These are phyloP conservation scores for Laspeyria flexula DNA, from an alignment of 2,888 invertebrate genomes.

Conservation along the genomic window DNA sequence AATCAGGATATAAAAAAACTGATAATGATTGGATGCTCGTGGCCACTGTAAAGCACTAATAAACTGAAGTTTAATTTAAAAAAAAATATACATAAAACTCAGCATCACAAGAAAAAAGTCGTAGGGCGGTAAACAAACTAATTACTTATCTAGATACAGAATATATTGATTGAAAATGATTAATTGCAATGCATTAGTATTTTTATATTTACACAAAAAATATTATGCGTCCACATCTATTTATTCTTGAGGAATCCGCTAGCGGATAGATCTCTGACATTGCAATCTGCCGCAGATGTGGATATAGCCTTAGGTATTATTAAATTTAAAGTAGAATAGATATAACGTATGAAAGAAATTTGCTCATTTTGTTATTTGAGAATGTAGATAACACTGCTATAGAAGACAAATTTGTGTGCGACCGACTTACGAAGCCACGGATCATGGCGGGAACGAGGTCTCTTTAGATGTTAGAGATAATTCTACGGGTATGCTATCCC, in stretches of 20 bases:
- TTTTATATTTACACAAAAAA: constrained; percentile 40
- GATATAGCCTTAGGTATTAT: constrained; percentile 21
- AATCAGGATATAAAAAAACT: constrained; percentile 28
- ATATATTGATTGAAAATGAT: constrained; percentile 49
- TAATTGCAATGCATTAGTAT: constrained; percentile 44
- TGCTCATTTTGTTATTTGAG: neutral
- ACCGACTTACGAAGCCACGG: no score
- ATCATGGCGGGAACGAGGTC: no score
- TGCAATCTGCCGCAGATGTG: neutral
- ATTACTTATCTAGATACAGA: constrained; percentile 32
- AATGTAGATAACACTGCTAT: no score
- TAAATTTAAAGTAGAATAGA: neutral
- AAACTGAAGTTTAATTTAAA: constrained; percentile 24
- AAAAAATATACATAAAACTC: constrained; percentile 15
- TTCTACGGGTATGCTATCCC: no score
- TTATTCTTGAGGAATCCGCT: neutral
- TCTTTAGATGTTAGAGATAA: no score
- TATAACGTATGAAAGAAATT: neutral
- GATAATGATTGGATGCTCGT: constrained; percentile 41
- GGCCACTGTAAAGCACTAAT: constrained; percentile 21
- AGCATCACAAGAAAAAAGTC: constrained; percentile 19
- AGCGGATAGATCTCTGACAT: neutral
- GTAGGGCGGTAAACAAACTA: constrained; percentile 15
- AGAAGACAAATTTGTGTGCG: no score
- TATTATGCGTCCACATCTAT: constrained; percentile 34